phyloP scores from a whole-genome alignment of 2,888 invertebrate species.

The Pristionchus fissidentatus region DNA sequence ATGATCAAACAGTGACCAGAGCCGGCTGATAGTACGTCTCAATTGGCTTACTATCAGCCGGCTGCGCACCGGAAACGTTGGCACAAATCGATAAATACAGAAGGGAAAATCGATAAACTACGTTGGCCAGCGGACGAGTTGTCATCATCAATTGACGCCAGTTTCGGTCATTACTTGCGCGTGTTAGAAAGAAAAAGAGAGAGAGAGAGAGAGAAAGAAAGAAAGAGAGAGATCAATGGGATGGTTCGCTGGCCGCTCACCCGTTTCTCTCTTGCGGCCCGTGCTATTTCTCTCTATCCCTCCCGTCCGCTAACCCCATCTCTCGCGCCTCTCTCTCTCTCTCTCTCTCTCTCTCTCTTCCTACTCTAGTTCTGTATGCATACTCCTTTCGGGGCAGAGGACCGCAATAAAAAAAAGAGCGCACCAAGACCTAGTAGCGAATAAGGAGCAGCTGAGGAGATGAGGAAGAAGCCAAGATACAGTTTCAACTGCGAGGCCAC shows the following conservation, averaged over 20 bases:
- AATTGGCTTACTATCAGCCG: neutral
- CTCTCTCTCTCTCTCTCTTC: neutral
- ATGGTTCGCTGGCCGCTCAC: slow-evolving; percentile 7
- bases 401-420: too few species aligned
- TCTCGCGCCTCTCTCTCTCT: neutral
- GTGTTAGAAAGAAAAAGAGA: neutral
- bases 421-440: neutral
- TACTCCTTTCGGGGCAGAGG: slow-evolving; percentile 6
- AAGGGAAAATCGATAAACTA: slow-evolving; percentile 1
- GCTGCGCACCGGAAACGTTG: neutral
- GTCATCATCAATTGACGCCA: neutral
- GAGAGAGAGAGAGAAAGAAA: slow-evolving; percentile 6
- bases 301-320: neutral
- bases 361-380: slow-evolving; percentile 43
- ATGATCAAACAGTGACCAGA: slow-evolving; percentile 13
- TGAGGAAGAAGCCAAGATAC: too few species aligned
- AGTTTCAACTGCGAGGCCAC: too few species aligned
- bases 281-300: slow-evolving; percentile 28
- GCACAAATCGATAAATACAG: neutral
- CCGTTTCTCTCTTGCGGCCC: neutral
- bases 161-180: slow-evolving; percentile 20
- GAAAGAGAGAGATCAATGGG: slow-evolving; percentile 40
- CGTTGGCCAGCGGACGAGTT: neutral
- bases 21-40: too few species aligned
- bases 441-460: neutral